Evolutionary conservation across 2,888 invertebrate genomes (phyloP), one percentile per base, ranked within the genome.

Genomic region (Lithophane semibrunnea): DNA sequence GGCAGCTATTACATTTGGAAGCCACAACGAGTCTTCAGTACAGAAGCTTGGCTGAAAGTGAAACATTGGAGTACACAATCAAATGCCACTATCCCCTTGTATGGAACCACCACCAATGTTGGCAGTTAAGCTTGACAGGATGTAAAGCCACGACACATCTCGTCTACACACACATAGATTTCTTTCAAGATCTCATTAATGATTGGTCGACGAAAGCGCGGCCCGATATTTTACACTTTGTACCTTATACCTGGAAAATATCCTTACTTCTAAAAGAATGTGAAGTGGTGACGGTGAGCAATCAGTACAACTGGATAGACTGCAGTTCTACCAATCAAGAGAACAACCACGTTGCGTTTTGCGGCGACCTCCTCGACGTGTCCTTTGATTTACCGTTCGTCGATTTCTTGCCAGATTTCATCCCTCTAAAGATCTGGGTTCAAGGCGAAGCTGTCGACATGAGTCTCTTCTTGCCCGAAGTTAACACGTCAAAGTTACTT

Each of bases 241-340:
- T 99, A 73, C 99, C 99, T 2, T 99, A 99, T 94, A 99, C 99
- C 0, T 99, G 99, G 98, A 98, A 98, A 92, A 98, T 99, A 90
- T 98, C 98, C 81, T 97, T 99, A 80, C 97, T 99, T 13, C 95
- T 99, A 42, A 99, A 99, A 93, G 99, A 99, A 94, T 99, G 99
- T 94, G 99, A 99, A 95, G 97, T 99, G 24, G 97, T 99, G 1
- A 98, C 99, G 63, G 96, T 99, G 24, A 98, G 99, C 91, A 99
- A 99, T 95, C 99, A 99, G 93, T 99, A 99, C 94, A 99, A 99
- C 94, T 99, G 99, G 99, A 98, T 99, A 87, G 99, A 99, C 94
- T 99, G 99, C 90, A 99, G 99, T 74, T 99, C 99, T 47, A 99
- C 99, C 70, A 98, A 99, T 89, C 99, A 99, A 93, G 99, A 99